Evolutionary conservation across 2,113 vertebrate genomes (phyloP).

Genomic region (Hassar affinis): DNA sequence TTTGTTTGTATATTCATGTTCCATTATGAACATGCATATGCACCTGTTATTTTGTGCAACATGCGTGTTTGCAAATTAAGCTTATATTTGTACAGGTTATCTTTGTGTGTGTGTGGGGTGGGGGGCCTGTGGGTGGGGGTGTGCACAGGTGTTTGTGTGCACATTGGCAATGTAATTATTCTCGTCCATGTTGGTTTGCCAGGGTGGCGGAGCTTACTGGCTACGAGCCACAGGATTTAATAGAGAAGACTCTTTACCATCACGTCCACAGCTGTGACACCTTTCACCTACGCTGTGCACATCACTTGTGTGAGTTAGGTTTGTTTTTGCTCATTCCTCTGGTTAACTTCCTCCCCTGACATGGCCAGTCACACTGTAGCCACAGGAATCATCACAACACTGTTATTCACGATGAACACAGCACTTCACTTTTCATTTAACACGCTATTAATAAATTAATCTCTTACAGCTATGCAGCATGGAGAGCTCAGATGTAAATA

Average conservation of each 20-base stretch:
- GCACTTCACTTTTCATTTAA: background rate
- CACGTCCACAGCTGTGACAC: slow-evolving; percentile 97
- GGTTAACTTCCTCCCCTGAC: slow-evolving; percentile 17
- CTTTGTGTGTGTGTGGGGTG: background rate
- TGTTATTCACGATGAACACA: slow-evolving; percentile 18
- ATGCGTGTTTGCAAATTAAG: slow-evolving; percentile 23
- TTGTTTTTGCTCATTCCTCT: slow-evolving; percentile 57
- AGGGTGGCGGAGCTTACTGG: slow-evolving; percentile 96
- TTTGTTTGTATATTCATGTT: slow-evolving; percentile 34
- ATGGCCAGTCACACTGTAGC: slow-evolving; percentile 7
- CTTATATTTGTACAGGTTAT: slow-evolving; percentile 18
- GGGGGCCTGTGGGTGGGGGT: background rate
- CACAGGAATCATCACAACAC: slow-evolving; percentile 30
- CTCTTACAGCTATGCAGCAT: background rate
- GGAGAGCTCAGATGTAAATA: background rate
- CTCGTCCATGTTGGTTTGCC: slow-evolving; percentile 51
- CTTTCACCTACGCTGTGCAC: slow-evolving; percentile 94
- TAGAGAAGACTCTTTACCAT: slow-evolving; percentile 98
- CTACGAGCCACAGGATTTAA: slow-evolving; percentile 97
- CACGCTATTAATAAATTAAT: background rate
- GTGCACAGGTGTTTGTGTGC: slow-evolving; percentile 41
- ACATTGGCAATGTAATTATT: slow-evolving; percentile 38
- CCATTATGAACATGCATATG: background rate
- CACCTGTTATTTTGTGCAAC: slow-evolving; percentile 48
- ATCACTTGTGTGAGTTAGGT: slow-evolving; percentile 89